A percentile compares a stretch with the other conserved stretches of the same genome.
phyloP scores from a whole-genome alignment of 2,113 vertebrate species.

The Ptyas mucosa region DNA sequence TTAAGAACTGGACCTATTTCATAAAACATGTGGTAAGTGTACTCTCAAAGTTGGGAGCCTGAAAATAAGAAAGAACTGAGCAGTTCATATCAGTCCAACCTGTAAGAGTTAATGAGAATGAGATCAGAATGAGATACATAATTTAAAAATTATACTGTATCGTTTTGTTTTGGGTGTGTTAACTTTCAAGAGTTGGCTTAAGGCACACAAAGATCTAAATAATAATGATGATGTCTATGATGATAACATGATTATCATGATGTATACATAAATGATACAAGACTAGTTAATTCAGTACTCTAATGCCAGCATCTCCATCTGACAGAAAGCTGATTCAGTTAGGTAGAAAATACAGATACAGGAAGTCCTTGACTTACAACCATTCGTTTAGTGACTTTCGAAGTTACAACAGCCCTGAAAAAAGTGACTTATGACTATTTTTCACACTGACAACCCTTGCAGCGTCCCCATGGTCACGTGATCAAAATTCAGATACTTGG shows the following conservation, averaged over 20 bases:
- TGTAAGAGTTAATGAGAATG: no score
- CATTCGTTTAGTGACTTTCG: no score
- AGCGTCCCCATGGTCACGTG: no score
- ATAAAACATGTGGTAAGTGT: not conserved
- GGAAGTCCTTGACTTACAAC: no score
- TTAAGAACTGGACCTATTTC: not conserved
- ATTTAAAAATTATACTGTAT: not conserved
- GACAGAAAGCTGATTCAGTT: not conserved
- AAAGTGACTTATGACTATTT: no score
- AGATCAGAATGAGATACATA: not conserved
- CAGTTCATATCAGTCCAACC: not conserved
- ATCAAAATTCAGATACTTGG: no score
- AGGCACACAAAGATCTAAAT: not conserved
- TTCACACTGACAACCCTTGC: no score
- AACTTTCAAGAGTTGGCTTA: not conserved
- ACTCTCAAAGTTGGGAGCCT: not conserved
- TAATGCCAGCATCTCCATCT: not conserved
- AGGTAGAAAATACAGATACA: not conserved
- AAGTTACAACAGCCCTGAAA: no score
- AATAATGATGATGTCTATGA: not conserved
- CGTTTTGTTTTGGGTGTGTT: not conserved
- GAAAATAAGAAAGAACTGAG: not conserved
- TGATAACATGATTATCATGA: not conserved
- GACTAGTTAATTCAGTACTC: not conserved
- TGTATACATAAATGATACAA: not conserved